Evolutionary conservation across 2,797 vertebrate species (phyloP).

Genomic region (Serranus cabrilla): DNA sequence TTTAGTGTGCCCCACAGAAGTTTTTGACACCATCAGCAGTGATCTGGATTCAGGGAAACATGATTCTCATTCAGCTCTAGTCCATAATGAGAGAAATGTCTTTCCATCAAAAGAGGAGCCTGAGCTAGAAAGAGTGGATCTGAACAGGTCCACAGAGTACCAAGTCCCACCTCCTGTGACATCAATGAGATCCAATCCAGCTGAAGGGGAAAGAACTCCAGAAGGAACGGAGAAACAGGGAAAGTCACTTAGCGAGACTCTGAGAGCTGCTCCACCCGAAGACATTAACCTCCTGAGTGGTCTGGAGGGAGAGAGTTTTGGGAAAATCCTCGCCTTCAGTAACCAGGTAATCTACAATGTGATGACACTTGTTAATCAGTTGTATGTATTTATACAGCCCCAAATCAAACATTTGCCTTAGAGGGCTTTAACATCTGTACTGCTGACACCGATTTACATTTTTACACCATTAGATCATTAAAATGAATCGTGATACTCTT

Average conservation of each 20-base stretch:
- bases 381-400: too few species aligned
- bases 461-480: too few species aligned
- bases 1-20: background rate
- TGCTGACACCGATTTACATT: too few species aligned
- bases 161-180: background rate
- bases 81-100: background rate
- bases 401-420: too few species aligned
- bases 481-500: too few species aligned
- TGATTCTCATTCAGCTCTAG: conserved; percentile 10
- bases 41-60: conserved; percentile 23
- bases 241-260: conserved; percentile 6
- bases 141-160: conserved; percentile 19
- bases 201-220: conserved; percentile 34
- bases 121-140: conserved; percentile 39
- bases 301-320: conserved; percentile 79
- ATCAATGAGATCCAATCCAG: conserved; percentile 36
- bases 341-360: conserved; percentile 78
- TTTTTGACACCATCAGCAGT: conserved; percentile 16
- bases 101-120: conserved; percentile 23
- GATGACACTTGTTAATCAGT: too few species aligned
- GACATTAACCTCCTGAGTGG: conserved; percentile 69
- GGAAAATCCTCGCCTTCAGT: conserved; percentile 91
- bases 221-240: conserved; percentile 1
- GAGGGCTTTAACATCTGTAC: too few species aligned
- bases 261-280: conserved; percentile 54